Conservation (phyloP, 1,140 invertebrate genomes). For the Sycobia sp. region DNA sequence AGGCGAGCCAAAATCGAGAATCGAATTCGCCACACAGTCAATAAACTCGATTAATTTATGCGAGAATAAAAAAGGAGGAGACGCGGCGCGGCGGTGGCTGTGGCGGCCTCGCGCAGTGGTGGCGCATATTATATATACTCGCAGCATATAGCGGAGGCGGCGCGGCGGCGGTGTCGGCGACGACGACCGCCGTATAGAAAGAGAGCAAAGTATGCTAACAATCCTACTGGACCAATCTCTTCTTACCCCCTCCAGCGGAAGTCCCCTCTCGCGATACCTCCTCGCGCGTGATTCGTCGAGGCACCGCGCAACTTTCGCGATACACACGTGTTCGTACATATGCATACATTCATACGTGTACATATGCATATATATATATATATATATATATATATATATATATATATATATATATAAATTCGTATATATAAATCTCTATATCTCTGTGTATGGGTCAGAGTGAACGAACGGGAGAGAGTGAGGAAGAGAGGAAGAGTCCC, state of each 20-base stretch:
- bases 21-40: conserved; percentile 15
- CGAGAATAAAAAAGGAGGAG: conserved; percentile 4
- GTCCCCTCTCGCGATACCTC: too few species aligned
- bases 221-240: conserved; percentile 20
- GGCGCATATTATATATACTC: too few species aligned
- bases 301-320: too few species aligned
- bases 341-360: too few species aligned
- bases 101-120: not conserved
- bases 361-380: too few species aligned
- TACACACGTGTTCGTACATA: not conserved
- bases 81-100: not conserved
- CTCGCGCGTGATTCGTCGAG: not conserved
- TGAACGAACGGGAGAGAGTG: not conserved
- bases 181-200: not conserved
- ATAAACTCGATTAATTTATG: conserved; percentile 35
- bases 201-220: conserved; percentile 19
- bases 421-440: too few species aligned
- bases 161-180: not conserved
- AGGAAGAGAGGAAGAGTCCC: conserved; percentile 25
- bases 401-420: too few species aligned
- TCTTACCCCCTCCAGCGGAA: too few species aligned
- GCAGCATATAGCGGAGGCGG: not conserved
- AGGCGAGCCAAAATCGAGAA: too few species aligned
- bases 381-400: too few species aligned
- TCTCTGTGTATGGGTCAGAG: not conserved